Conservation (phyloP, 2,888 invertebrate species). For the Kryphioiulus occultus region DNA sequence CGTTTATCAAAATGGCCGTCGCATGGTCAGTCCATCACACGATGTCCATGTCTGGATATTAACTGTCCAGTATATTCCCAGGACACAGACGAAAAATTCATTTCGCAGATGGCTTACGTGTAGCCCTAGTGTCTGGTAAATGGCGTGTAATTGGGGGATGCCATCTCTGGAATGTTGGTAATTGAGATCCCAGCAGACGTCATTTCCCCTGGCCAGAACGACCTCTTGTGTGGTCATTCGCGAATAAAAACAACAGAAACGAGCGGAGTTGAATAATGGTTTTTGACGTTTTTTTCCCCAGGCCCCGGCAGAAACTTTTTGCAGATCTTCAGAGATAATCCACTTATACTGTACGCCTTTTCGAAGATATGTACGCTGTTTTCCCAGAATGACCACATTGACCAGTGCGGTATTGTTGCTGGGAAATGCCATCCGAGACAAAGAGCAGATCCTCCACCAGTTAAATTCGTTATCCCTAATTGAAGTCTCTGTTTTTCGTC, state of each 20-base stretch:
- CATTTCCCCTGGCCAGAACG: background rate
- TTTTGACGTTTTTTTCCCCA: background rate
- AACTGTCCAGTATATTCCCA: background rate
- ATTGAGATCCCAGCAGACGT: slow-evolving; percentile 37
- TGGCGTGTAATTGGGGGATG: background rate
- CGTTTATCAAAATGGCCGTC: too few relatives aligned
- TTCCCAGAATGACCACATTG: background rate
- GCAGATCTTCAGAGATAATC: background rate
- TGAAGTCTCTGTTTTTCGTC: slow-evolving; percentile 16
- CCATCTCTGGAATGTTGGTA: slow-evolving; percentile 39
- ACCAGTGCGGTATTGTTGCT: background rate
- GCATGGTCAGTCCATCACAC: background rate
- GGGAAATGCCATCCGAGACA: background rate
- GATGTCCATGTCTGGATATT: background rate
- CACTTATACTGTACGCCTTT: background rate
- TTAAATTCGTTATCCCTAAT: slow-evolving; percentile 40
- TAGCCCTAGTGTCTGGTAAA: background rate
- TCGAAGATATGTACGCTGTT: background rate
- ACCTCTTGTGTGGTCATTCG: slow-evolving; percentile 32
- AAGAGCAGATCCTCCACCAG: background rate
- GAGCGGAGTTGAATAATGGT: background rate
- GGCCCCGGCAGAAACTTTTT: background rate
- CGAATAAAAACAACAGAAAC: background rate
- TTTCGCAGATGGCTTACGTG: background rate
- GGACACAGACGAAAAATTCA: background rate